Percentiles rank a stretch among this genome's conserved stretches.
phyloP scores from a whole-genome alignment of 2,797 vertebrate genomes.

The Oreortyx pictus region DNA sequence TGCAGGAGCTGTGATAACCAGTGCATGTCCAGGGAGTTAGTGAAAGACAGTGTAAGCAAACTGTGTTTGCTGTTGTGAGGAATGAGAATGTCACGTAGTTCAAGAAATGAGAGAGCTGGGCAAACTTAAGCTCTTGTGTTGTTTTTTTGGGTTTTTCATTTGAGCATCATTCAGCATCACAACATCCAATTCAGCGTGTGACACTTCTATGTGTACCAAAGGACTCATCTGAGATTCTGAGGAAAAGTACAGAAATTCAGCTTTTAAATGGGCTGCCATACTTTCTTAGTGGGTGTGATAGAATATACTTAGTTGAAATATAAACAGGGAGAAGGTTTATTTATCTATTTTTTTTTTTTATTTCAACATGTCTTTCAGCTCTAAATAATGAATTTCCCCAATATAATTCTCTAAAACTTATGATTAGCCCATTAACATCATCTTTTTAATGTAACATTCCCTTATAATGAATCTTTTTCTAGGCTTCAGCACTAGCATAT shows the following conservation, averaged over 20 bases:
- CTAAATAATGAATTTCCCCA: background rate
- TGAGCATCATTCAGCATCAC: background rate
- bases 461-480: background rate
- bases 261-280: background rate
- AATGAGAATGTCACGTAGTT: too few relatives aligned
- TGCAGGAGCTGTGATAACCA: too few relatives aligned
- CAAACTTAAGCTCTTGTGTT: background rate
- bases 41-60: background rate
- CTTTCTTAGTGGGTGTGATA: background rate
- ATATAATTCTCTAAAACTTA: background rate
- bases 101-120: background rate
- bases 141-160: background rate
- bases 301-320: background rate
- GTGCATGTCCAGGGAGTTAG: too few relatives aligned
- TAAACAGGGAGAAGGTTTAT: background rate
- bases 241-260: accelerated
- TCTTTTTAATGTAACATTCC: background rate
- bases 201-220: accelerated
- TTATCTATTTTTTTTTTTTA: background rate
- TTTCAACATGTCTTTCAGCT: background rate
- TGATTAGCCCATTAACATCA: background rate
- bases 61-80: background rate
- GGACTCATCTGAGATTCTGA: background rate
- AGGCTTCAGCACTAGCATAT: background rate
- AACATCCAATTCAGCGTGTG: background rate